Base-by-base conservation (phyloP, 2,888 invertebrate genomes). In the Ichneumon xanthorius region DNA sequence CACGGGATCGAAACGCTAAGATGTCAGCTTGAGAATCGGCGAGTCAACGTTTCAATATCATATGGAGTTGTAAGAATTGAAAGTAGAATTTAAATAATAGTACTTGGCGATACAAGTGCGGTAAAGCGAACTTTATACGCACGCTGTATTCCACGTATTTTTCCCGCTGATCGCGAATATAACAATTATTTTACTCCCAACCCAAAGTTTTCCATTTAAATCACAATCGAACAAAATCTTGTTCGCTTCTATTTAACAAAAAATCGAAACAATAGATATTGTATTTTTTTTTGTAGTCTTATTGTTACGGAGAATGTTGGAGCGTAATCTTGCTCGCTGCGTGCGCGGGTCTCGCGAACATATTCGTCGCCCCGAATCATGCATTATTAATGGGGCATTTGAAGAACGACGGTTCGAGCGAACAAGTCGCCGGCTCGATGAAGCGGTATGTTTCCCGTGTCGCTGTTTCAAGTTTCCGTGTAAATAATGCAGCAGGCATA, bases 401-500 rank as follows among this genome's bases (percentile, higher is more conserved):
- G 26, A 58, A 26, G 58, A 70, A 63, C 71, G 50, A 71, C 33
- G 72, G 58, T 72, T 80, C 58, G 50, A 50, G 48, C 67, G 48
- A 48, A 71, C 33, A 76, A 71, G 68, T 68, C 40, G 11, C 58
- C 22, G 58, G 58, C 22, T 22, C 58, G 58, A 22, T 26, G 68
- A 68, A 53, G 61, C n/a, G 55, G 67, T 58, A 26, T 71, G 71
- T 84, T 63, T 80, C 48, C 48, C 55, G 55, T 63, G 16, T 33
- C 14, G 30, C 70, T 78, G 71, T 82, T 77, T 48, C 22, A 22
- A 70, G 58, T 53, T 78, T 65, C 33, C 40, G 63, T 75, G 61
- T 83, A 61, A 83, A 80, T 83, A 80, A 83, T 75, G 83, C 79
- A 70, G 22, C 63, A 65, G 50, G 61, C 40, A 45, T 22, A 65